Evolutionary conservation across 2,113 vertebrate genomes (phyloP), one percentile per base, ranked within the genome.

Genomic region (Eublepharis macularius): DNA sequence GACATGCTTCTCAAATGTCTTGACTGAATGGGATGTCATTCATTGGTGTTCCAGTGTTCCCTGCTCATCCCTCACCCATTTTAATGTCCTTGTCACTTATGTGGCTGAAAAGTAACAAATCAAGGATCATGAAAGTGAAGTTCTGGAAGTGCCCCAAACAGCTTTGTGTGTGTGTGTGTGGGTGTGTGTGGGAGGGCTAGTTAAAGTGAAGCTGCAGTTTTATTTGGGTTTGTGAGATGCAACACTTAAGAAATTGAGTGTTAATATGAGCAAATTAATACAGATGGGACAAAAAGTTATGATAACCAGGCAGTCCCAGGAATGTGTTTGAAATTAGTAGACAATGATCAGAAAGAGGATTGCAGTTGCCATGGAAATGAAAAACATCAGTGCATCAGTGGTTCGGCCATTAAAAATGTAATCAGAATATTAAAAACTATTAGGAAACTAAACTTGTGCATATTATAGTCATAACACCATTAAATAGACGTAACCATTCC

Each of bases 21-120:
- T 63, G 41, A 16, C 13, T 87, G 0, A 54, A 0, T 10, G 32
- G 70, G 24, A 54, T 41, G 74, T 76, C 16, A 29, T 5, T 84
- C 45, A 12, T 11, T 78, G 34, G 24, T 8, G 32, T 41, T 13
- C 63, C 76, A 63, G 14, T 29, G 16, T 29, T 73, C 26, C 66
- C 65, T 47, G 49, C 14, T n/a, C 60, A 63, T 36, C 47, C 4
- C 34, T 63, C 13, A n/a, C 41, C 45, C 39, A 7, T 83, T 80
- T 79, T 65, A 73, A 49, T 49, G 39, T 72, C 29, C 34, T 9
- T 39, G 32, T 32, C 26, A 26, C 45, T 83, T 41, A 26, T 41
- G 3, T 24, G 57, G 69, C 6, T 66, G 54, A 63, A 80, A 34
- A 0, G 0, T 77, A 0, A 0, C 32, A 79, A 79, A 87, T 11